Base-by-base conservation (phyloP, 2,888 invertebrate species). In the Meteorus cinctellus region DNA sequence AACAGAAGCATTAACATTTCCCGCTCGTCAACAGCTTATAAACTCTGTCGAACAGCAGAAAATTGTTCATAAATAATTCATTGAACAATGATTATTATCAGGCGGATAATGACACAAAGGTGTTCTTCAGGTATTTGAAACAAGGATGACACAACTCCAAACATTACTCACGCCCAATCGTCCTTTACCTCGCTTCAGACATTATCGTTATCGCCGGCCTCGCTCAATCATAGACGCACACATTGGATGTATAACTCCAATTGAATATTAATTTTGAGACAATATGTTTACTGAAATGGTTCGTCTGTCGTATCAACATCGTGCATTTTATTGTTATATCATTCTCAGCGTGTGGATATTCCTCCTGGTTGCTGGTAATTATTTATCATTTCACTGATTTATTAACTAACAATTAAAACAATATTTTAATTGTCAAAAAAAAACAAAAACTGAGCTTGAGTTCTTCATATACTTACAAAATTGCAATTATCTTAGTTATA, bases 301-400 rank as follows among this genome's bases (percentile, higher is more conserved):
- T 81, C 91, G 93, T 77, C 90, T 93, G 79, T 92, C 92, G 27
- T 91, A 92, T 83, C 95, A 95, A 86, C 95, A 95, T 86, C 92
- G 95, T 85, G 95, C 96, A 41, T 92, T 96, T 86, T 95, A 96
- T 86, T 96, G 96, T 90, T 96, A 96, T 87, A 90, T 96, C 82
- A 92, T 96, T 75, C 93, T 96, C 90, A 95, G 94, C 89, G 88
- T 96, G 80, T 96, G 96, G 96, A 95, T 96, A 86, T 93, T 95
- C 87, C 91, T 95, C 75, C 90, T 96, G 34, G 93, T 96, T 79
- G 94, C 94, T 83, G 95, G 94, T 94, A 89, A 90, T 86, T 80
- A 74, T 48, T 60, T 34, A 66, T 48, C 14, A 29, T 36, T 2
- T 12, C n/a, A 45, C 36, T 70, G 48, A 71, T 41, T 36, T 10